Conservation (phyloP, 2,113 vertebrate species). For the Barbus barbus region DNA sequence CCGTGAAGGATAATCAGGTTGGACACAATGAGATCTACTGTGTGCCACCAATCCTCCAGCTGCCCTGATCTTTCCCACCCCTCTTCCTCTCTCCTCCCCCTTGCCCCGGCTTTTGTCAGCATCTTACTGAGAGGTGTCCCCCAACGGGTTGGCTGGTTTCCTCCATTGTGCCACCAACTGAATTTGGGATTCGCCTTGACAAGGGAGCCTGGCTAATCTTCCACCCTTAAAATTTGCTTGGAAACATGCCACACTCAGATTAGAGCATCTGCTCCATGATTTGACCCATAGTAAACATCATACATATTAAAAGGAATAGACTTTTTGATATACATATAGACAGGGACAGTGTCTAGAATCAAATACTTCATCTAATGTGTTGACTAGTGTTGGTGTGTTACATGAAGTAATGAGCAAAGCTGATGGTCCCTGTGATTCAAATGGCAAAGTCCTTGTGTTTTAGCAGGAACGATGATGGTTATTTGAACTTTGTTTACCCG, state of each 20-base stretch:
- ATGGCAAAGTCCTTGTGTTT: background rate
- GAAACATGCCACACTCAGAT: background rate
- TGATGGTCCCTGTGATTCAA: background rate
- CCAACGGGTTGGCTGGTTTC: constrained; percentile 61
- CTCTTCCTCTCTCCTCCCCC: constrained; percentile 42
- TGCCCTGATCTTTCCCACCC: constrained; percentile 54
- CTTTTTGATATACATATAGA: too few species aligned
- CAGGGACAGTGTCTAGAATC: background rate
- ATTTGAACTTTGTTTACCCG: background rate
- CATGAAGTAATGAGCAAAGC: background rate
- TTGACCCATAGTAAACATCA: constrained; percentile 1
- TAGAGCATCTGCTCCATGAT: constrained; percentile 1
- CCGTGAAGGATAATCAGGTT: constrained; percentile 52
- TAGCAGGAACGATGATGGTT: background rate
- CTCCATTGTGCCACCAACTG: constrained; percentile 29
- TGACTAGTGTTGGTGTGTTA: background rate
- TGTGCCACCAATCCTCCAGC: constrained; percentile 65
- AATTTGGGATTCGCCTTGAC: constrained; percentile 17
- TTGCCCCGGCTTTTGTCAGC: constrained; percentile 59
- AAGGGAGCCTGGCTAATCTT: constrained; percentile 19
- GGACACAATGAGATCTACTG: constrained; percentile 63
- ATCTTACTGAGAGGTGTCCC: constrained; percentile 40
- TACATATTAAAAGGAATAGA: background rate
- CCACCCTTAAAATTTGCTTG: constrained; percentile 2
- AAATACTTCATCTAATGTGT: background rate